Evolutionary conservation across 2,797 vertebrate genomes (phyloP).

Genomic region (Selene dorsalis): DNA sequence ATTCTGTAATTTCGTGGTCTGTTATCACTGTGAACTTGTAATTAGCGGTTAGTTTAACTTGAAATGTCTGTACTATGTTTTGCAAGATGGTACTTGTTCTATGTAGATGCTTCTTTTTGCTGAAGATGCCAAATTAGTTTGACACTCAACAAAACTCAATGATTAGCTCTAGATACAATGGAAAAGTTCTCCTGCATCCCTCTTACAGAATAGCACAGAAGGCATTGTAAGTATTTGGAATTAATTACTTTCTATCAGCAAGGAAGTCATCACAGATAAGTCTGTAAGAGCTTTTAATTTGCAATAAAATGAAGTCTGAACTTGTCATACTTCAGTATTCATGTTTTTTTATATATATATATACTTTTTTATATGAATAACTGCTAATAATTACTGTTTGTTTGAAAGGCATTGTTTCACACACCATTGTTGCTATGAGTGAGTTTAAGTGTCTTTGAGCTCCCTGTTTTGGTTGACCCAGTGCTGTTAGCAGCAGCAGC

Average conservation of each 20-base stretch:
- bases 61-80: slow-evolving; percentile 38
- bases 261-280: slow-evolving; percentile 1
- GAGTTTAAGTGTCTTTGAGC: not conserved
- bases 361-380: not conserved
- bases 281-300: slow-evolving; percentile 17
- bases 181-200: slow-evolving; percentile 1
- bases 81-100: slow-evolving; percentile 13
- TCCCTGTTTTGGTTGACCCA: not conserved
- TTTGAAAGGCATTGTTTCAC: not conserved
- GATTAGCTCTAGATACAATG: slow-evolving; percentile 9
- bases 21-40: slow-evolving; percentile 41
- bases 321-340: not conserved
- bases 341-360: not conserved
- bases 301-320: slow-evolving; percentile 23
- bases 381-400: not conserved
- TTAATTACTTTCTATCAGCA: slow-evolving; percentile 2
- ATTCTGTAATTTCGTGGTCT: slow-evolving; percentile 54
- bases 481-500: too few relatives aligned
- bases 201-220: not conserved
- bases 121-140: slow-evolving; percentile 20
- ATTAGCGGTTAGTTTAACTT: slow-evolving; percentile 31
- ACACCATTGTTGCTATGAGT: not conserved
- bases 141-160: slow-evolving; percentile 5
- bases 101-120: slow-evolving; percentile 19
- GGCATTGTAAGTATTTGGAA: not conserved